phyloP scores from a whole-genome alignment of 1,140 invertebrate species.

The Polypedilum vanderplanki region DNA sequence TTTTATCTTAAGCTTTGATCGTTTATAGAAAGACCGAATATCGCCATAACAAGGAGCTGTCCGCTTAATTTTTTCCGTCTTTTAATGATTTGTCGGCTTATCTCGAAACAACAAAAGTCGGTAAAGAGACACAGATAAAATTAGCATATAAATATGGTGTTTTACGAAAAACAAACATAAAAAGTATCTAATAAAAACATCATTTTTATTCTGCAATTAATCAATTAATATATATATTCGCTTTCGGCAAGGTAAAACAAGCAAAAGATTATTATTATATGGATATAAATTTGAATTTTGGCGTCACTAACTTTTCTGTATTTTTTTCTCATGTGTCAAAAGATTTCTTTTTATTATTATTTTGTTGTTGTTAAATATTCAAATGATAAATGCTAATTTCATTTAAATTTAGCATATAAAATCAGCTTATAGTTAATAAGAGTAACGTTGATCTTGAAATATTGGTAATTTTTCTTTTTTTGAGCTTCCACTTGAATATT shows the following conservation, averaged over 20 bases:
- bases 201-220: slow-evolving; percentile 25
- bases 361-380: background rate
- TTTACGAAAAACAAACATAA: slow-evolving; percentile 26
- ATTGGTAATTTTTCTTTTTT: background rate
- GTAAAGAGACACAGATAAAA: background rate
- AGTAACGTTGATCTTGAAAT: background rate
- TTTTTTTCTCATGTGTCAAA: background rate
- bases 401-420: slow-evolving; percentile 16
- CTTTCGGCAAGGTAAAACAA: background rate
- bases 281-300: background rate
- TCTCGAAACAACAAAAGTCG: background rate
- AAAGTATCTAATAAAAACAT: slow-evolving; percentile 27
- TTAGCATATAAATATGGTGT: slow-evolving; percentile 25
- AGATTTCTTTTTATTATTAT: background rate
- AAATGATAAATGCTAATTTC: slow-evolving; percentile 26
- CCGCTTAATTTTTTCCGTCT: background rate
- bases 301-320: background rate
- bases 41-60: background rate
- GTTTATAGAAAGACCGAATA: background rate
- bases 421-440: slow-evolving; percentile 4
- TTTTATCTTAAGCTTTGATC: background rate
- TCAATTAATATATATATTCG: slow-evolving; percentile 1
- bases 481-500: background rate
- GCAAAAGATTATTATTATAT: background rate
- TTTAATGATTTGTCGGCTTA: slow-evolving; percentile 7